These are phyloP conservation scores for Eurytemora carolleeae DNA, from an alignment of 1,140 invertebrate species.

Conservation along the genomic window DNA sequence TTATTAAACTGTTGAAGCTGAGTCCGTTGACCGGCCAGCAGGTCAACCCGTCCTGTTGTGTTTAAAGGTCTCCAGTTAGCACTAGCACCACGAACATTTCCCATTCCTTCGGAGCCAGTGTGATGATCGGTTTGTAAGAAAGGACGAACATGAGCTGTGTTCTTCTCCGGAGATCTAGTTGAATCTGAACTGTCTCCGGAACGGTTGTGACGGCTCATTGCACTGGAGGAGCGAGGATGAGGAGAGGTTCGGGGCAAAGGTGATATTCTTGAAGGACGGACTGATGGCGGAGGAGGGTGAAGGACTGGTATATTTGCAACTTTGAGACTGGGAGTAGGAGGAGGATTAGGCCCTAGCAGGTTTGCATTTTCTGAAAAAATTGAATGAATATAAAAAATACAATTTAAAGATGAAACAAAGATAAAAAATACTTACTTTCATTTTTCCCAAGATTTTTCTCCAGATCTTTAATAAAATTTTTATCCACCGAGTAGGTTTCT, in stretches of 20 bases:
- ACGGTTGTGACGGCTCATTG: not conserved
- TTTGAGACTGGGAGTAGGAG: not conserved
- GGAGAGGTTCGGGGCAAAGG: no score
- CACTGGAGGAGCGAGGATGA: no score
- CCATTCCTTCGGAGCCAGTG: no score
- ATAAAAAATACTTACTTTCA: not conserved
- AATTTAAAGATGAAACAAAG: no score
- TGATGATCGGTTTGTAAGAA: not conserved
- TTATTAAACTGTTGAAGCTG: not conserved
- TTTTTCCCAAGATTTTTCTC: slow-evolving; percentile 2
- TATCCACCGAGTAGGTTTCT: not conserved
- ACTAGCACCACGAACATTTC: not conserved
- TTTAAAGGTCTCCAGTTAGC: not conserved
- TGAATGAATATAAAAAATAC: no score
- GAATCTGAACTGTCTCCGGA: not conserved
- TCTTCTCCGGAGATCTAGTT: not conserved
- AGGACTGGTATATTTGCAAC: not conserved
- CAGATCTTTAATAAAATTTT: slow-evolving; percentile 5
- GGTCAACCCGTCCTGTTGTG: not conserved
- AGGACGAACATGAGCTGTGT: not conserved
- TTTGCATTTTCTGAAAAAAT: not conserved
- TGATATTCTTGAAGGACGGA: not conserved
- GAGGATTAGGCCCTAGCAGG: not conserved
- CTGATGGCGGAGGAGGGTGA: not conserved
- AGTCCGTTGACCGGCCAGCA: not conserved